Base-by-base conservation (phyloP, 64 coral and sea anemone species). In the Dendronephthya gigantea region DNA sequence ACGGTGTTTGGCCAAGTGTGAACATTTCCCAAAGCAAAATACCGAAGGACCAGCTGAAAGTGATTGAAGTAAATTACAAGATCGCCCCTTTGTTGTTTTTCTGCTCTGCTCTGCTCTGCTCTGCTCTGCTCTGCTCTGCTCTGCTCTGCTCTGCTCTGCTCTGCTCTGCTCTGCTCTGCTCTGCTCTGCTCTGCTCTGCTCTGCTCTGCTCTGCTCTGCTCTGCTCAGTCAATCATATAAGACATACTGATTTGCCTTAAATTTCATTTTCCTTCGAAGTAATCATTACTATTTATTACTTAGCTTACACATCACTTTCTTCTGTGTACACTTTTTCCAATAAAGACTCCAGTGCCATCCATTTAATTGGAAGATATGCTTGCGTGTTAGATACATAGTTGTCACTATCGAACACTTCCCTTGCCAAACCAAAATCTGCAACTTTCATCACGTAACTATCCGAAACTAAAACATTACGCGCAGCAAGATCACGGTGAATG, bases 11-110 rank as follows among this genome's bases (percentile, higher is more conserved):
- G 56, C 90, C 90, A 75, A 85, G 51, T 33, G 81, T 88, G 27
- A 69, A 50, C 19, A 92, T 88, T 48, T 92, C 86, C 90, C 90
- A 92, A 7, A 92, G 39, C 29, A 92, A 39, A 84, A 92, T 50
- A 35, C 90, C 90, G 47, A 84, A 92, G 38, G 90, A 92, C 90
- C 90, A 92, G 32, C 49, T 86, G 31, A n/a, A 31, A 56, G 34
- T 65, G 39, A 12, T 37, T 47, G 43, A 9, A 39, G 4, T 10
- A 39, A n/a, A n/a, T n/a, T n/a, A n/a, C n/a, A n/a, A n/a, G n/a
- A n/a, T n/a, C n/a, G n/a, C n/a, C n/a, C n/a, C n/a, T n/a, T n/a
- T n/a, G n/a, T n/a, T n/a, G n/a, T n/a, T n/a, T n/a, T n/a, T 11
- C 41, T 45, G 41, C 41, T 11, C 41, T 45, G 41, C 41, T 11